Evolutionary conservation across 2,797 vertebrate genomes (phyloP).

Genomic region (Danio kyathit): DNA sequence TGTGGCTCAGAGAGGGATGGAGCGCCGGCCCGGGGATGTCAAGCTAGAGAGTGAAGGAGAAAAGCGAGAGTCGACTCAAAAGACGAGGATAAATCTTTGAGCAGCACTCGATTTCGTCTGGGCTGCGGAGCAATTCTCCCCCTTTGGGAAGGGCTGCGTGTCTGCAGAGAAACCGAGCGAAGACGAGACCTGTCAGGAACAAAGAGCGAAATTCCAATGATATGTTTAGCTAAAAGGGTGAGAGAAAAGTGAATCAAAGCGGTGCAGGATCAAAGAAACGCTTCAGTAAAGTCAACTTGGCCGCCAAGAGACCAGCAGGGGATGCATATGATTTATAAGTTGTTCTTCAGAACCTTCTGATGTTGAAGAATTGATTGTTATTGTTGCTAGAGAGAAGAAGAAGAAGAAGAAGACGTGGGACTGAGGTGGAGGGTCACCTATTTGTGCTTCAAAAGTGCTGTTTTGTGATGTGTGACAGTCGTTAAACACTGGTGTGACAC

Average conservation of each 20-base stretch:
- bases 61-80: slow-evolving; percentile 66
- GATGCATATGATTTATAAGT: slow-evolving; percentile 86
- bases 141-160: slow-evolving; percentile 81
- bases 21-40: slow-evolving; percentile 23
- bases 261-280: slow-evolving; percentile 82
- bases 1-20: slow-evolving; percentile 21
- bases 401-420: slow-evolving; percentile 59
- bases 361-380: slow-evolving; percentile 81
- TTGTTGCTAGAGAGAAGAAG: slow-evolving; percentile 77
- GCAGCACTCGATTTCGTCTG: slow-evolving; percentile 80
- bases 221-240: slow-evolving; percentile 89
- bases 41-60: slow-evolving; percentile 45
- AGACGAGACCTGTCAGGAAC: slow-evolving; percentile 88
- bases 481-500: slow-evolving; percentile 61
- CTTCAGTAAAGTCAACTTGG: slow-evolving; percentile 84
- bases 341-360: slow-evolving; percentile 77
- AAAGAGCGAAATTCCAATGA: slow-evolving; percentile 87
- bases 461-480: slow-evolving; percentile 73
- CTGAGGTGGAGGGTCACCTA: slow-evolving; percentile 63
- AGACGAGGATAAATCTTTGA: slow-evolving; percentile 76
- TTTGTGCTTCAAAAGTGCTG: slow-evolving; percentile 70
- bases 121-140: slow-evolving; percentile 70
- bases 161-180: slow-evolving; percentile 83
- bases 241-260: slow-evolving; percentile 88
- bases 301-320: slow-evolving; percentile 87